A percentile compares a stretch with the other conserved stretches of the same genome.
Conservation (phyloP, 2,888 invertebrate genomes). For the Dinocampus coccinellae region DNA sequence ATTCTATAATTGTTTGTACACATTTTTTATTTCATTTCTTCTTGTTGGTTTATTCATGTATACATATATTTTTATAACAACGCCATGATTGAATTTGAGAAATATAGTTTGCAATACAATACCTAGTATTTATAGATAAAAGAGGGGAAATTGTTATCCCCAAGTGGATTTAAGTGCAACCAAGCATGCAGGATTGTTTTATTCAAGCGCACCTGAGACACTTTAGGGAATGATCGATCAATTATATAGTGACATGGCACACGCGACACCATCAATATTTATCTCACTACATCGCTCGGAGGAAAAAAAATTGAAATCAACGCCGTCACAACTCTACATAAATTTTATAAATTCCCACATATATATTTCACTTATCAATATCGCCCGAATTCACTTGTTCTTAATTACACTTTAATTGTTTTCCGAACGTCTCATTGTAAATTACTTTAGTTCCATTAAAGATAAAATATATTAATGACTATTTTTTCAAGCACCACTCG, state of each 20-base stretch:
- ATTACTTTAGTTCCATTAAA: not conserved
- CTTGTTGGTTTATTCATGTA: not conserved
- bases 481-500: not conserved
- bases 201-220: slow-evolving; percentile 15
- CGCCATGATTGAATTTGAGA: not conserved
- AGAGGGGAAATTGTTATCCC: not conserved
- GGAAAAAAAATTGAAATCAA: not conserved
- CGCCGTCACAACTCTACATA: not conserved
- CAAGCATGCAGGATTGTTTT: slow-evolving; percentile 5
- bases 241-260: slow-evolving; percentile 35
- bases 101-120: not conserved
- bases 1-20: not conserved
- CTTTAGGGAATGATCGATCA: slow-evolving; percentile 27
- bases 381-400: not conserved
- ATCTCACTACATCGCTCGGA: slow-evolving; percentile 12
- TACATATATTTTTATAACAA: not conserved
- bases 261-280: not conserved
- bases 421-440: not conserved
- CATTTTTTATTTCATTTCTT: not conserved
- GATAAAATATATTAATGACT: not conserved
- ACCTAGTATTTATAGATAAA: not conserved
- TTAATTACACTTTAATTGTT: not conserved
- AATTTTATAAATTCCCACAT: not conserved
- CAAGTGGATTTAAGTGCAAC: not conserved
- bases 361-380: not conserved